These are phyloP conservation scores for Tenodera sinensis DNA, from an alignment of 2,888 invertebrate species.

Conservation along the genomic window DNA sequence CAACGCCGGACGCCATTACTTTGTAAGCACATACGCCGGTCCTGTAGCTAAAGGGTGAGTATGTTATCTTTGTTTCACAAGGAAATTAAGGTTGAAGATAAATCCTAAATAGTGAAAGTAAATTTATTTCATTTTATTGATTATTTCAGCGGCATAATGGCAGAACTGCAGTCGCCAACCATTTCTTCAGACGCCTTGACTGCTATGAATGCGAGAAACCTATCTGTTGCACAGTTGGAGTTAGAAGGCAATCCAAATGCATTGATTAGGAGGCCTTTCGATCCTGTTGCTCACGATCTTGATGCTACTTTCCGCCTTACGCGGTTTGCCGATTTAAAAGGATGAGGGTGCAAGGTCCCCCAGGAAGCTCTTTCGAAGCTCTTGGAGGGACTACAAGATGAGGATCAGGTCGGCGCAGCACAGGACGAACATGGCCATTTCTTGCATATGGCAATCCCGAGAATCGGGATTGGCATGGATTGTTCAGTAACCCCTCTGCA, in stretches of 20 bases:
- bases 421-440: constrained; percentile 86
- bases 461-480: constrained; percentile 77
- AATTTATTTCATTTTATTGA: neutral
- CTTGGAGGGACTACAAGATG: constrained; percentile 57
- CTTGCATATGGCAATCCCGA: constrained; percentile 86
- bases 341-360: constrained; percentile 92
- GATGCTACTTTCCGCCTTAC: constrained; percentile 89
- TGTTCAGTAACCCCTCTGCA: constrained; percentile 74
- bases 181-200: constrained; percentile 73
- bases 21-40: neutral
- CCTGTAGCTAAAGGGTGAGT: neutral
- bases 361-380: constrained; percentile 81
- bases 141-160: constrained; percentile 44
- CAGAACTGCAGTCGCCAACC: constrained; percentile 58
- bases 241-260: constrained; percentile 90
- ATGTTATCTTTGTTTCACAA: neutral
- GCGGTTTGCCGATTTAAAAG: constrained; percentile 88
- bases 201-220: constrained; percentile 5
- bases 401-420: constrained; percentile 41
- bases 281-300: constrained; percentile 84
- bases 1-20: neutral
- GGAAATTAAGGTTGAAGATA: neutral
- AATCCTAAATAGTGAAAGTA: neutral
- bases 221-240: constrained; percentile 83
- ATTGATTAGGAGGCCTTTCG: constrained; percentile 51